A percentile compares a stretch with the other conserved stretches of the same genome.
phyloP scores from a whole-genome alignment of 2,888 invertebrate genomes.

The Oscheius sp. region DNA sequence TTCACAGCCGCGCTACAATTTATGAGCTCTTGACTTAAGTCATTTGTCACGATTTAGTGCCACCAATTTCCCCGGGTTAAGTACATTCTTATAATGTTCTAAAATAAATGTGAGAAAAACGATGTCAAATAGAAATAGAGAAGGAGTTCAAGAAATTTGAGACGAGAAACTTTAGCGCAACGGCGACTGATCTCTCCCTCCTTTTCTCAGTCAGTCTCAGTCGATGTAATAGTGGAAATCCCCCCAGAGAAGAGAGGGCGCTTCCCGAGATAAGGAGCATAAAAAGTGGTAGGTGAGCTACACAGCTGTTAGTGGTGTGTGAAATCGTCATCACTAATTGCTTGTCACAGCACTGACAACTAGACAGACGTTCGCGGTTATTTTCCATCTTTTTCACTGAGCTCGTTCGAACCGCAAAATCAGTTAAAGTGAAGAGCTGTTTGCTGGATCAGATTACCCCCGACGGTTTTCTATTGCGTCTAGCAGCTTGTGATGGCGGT shows the following conservation, averaged over 20 bases:
- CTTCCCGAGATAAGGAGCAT: no score
- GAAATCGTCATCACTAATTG: constrained; percentile 13
- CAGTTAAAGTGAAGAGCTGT: no score
- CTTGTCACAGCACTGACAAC: constrained; percentile 4
- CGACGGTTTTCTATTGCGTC: no score
- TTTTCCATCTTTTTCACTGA: no score
- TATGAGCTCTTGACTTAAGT: no score
- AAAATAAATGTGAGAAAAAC: constrained; percentile 6
- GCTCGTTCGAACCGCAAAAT: no score
- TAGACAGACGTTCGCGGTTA: constrained; percentile 2
- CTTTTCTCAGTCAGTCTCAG: background rate
- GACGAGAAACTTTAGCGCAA: constrained; percentile 2
- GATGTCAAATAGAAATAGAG: constrained; percentile 2
- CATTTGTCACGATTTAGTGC: no score
- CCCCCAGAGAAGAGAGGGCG: background rate
- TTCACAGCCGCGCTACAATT: no score
- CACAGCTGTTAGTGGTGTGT: constrained; percentile 3
- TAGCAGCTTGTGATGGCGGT: no score
- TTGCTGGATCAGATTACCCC: no score
- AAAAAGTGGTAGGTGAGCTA: constrained; percentile 11
- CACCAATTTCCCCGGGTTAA: no score
- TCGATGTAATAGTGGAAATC: constrained; percentile 21
- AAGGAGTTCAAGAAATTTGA: constrained; percentile 1
- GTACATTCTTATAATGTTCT: no score
- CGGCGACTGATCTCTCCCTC: background rate